These are phyloP conservation scores for Trachelus troglodyta DNA, from an alignment of 2,888 invertebrate species.

Conservation along the genomic window DNA sequence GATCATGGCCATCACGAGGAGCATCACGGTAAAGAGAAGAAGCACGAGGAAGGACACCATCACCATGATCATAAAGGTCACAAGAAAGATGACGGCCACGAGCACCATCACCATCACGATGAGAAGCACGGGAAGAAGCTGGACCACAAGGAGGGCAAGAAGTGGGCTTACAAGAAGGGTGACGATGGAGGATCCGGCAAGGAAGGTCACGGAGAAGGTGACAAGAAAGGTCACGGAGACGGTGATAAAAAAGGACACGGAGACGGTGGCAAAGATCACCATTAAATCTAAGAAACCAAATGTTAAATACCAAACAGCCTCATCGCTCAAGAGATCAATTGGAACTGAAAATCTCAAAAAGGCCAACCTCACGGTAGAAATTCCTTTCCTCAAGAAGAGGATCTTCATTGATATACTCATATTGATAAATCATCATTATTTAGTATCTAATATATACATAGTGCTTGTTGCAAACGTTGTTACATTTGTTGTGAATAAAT, in stretches of 20 bases:
- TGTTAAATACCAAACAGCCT: background rate
- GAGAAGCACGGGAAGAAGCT: conserved; percentile 67
- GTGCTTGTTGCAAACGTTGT: background rate
- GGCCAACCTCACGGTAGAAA: background rate
- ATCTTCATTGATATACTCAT: background rate
- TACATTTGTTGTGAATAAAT: background rate
- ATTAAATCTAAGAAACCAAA: background rate
- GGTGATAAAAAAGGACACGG: conserved; percentile 11
- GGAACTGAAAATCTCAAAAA: background rate
- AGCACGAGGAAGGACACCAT: conserved; percentile 71
- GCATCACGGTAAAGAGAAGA: conserved; percentile 71
- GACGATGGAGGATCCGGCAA: conserved; percentile 49
- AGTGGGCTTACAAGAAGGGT: conserved; percentile 72
- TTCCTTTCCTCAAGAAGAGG: background rate
- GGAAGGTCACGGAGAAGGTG: conserved; percentile 12
- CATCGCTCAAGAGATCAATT: background rate
- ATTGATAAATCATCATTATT: background rate
- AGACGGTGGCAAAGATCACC: background rate
- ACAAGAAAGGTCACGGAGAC: conserved; percentile 16
- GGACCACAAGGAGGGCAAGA: conserved; percentile 68
- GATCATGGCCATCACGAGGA: conserved; percentile 68
- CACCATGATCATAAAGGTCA: conserved; percentile 71
- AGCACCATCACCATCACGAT: conserved; percentile 69
- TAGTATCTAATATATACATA: background rate
- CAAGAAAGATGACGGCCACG: conserved; percentile 70